Evolutionary conservation across 2,113 vertebrate genomes (phyloP).

Genomic region (Lophochroa leadbeateri): DNA sequence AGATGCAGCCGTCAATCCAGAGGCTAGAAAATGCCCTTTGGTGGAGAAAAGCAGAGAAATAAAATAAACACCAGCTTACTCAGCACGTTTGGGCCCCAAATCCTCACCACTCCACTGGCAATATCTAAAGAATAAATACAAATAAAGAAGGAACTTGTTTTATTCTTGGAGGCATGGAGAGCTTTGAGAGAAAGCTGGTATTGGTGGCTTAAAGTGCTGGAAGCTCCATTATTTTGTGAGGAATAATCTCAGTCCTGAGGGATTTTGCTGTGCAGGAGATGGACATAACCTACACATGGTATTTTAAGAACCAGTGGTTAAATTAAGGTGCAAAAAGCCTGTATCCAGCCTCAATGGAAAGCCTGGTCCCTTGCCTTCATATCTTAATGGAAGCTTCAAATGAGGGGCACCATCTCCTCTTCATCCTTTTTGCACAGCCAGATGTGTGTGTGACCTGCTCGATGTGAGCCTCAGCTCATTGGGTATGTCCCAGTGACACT

Average conservation of each 20-base stretch:
- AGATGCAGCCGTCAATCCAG: not conserved
- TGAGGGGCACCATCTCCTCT: no score
- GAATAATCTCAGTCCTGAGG: not conserved
- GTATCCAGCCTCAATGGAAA: accelerated
- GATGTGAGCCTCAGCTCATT: not conserved
- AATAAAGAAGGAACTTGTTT: not conserved
- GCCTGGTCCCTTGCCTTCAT: accelerated
- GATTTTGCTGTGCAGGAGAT: not conserved
- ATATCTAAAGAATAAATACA: not conserved
- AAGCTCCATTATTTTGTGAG: not conserved
- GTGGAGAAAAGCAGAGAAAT: not conserved
- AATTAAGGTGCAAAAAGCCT: accelerated
- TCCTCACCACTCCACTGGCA: not conserved
- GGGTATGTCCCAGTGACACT: accelerated
- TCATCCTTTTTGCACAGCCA: not conserved
- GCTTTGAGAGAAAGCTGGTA: not conserved
- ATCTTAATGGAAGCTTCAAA: not conserved
- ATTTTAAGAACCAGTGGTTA: not conserved
- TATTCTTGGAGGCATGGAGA: not conserved
- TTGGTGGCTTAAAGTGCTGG: not conserved
- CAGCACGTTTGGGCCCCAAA: not conserved
- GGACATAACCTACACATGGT: accelerated
- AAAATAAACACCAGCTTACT: not conserved
- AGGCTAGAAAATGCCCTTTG: not conserved
- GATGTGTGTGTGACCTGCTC: not conserved